phyloP scores from a whole-genome alignment of 2,113 vertebrate species.

The Neopipo cinnamomea region DNA sequence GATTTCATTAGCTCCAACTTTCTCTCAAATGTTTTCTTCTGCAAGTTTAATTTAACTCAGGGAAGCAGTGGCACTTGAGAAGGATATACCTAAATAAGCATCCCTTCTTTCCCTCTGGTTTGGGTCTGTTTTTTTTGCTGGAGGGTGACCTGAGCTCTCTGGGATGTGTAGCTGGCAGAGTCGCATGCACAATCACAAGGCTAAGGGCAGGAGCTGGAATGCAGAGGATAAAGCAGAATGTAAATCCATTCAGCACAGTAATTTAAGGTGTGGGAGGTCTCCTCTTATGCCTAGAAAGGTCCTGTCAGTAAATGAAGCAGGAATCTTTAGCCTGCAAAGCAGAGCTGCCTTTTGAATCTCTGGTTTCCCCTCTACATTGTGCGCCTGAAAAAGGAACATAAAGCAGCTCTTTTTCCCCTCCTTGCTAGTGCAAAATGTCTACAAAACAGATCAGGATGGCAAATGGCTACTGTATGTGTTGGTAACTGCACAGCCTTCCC shows the following conservation, averaged over 20 bases:
- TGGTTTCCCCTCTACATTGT: slow-evolving; percentile 23
- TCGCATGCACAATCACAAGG: neutral
- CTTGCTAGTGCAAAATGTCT: neutral
- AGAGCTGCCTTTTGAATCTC: slow-evolving; percentile 22
- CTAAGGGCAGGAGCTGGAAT: slow-evolving; percentile 56
- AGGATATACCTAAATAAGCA: neutral
- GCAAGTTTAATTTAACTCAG: neutral
- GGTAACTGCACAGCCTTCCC: neutral
- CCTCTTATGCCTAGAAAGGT: slow-evolving; percentile 20
- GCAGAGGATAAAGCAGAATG: slow-evolving; percentile 51
- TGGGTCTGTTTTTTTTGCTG: neutral
- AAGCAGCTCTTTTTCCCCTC: neutral
- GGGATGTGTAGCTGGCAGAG: neutral
- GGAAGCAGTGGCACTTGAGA: neutral
- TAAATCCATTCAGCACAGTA: slow-evolving; percentile 41
- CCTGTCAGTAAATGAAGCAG: slow-evolving; percentile 42
- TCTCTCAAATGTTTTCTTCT: neutral
- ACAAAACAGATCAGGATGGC: neutral
- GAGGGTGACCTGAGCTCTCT: neutral
- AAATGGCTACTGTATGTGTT: neutral
- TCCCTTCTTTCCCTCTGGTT: neutral
- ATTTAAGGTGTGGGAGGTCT: slow-evolving; percentile 66
- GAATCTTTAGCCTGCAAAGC: neutral
- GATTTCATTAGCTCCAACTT: slow-evolving; percentile 14
- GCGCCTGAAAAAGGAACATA: neutral